Base-by-base conservation (phyloP, 2,113 vertebrate genomes). In the Gambusia affinis region DNA sequence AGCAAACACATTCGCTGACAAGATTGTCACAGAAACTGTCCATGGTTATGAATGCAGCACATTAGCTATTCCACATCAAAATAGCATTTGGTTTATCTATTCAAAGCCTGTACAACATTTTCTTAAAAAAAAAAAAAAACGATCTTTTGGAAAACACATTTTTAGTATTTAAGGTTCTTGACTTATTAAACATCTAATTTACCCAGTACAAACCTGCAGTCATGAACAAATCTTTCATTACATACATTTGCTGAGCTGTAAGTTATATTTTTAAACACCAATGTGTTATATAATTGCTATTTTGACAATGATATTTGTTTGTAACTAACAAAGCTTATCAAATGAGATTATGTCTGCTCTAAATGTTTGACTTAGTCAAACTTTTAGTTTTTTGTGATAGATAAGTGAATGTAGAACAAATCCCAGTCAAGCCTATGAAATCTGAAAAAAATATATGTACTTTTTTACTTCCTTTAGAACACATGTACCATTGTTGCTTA, bases 11-110 rank as follows among this genome's bases (percentile, higher is more conserved):
- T 73, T 78, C 72, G 31, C 60, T 64, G n/a, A 29, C 28, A 72
- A 82, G 75, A 81, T 62, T 76, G 78, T 51, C 19, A 27, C 72
- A 61, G 35, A 51, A 42, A 44, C 44, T 69, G 68, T 28, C 0
- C 7, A 72, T 60, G 51, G 44, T 30, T 85, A 71, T 75, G 29
- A 83, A 77, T 67, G 5, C 64, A 15, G 33, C 72, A 37, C 69
- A 72, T 80, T 70, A 35, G 84, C 77, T 60, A 35, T 66, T 44
- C 30, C 54, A 42, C 64, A 76, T 79, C 54, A 67, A 79, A 70
- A 71, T 69, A 54, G 44, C 31, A 70, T 19, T 33, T 2, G 42
- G n/a, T 64, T 79, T 63, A 67, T 72, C 78, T 65, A 68, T 70
- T 65, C 63, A 70, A 74, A 83, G 74, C 66, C 35, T 77, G 47